These are phyloP conservation scores for Tuta absoluta DNA, from an alignment of 2,888 invertebrate genomes.

Conservation along the genomic window DNA sequence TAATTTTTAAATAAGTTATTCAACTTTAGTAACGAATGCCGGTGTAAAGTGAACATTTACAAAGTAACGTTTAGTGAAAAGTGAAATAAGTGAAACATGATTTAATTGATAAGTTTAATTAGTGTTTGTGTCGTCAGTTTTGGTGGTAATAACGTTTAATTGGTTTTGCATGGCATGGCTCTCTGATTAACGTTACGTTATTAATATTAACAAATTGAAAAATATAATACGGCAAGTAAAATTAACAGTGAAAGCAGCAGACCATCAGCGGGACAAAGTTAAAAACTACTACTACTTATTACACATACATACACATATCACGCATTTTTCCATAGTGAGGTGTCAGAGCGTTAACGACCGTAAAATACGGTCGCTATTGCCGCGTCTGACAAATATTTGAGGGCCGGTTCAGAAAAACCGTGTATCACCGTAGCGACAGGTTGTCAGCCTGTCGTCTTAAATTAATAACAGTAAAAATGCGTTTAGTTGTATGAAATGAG, in stretches of 20 bases:
- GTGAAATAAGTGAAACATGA: neutral
- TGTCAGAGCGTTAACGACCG: no score
- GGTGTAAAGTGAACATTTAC: constrained; percentile 4
- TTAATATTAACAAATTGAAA: neutral
- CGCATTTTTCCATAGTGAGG: no score
- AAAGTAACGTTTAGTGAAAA: neutral
- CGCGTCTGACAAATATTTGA: no score
- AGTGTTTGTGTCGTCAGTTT: neutral
- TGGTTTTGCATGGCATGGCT: neutral
- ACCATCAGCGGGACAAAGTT: no score
- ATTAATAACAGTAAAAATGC: no score
- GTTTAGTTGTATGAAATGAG: no score
- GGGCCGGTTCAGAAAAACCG: no score
- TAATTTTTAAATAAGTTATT: neutral
- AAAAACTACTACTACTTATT: no score
- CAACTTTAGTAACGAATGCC: neutral
- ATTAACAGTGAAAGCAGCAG: neutral
- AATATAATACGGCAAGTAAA: neutral
- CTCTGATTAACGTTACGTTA: neutral
- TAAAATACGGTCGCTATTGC: no score
- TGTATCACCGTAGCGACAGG: no score
- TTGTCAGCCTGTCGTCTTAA: no score
- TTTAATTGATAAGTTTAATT: neutral
- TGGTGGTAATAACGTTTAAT: neutral
- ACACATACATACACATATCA: no score